These are phyloP conservation scores for Gnathonemus longibarbis DNA, from an alignment of 2,113 vertebrate species.

Conservation along the genomic window DNA sequence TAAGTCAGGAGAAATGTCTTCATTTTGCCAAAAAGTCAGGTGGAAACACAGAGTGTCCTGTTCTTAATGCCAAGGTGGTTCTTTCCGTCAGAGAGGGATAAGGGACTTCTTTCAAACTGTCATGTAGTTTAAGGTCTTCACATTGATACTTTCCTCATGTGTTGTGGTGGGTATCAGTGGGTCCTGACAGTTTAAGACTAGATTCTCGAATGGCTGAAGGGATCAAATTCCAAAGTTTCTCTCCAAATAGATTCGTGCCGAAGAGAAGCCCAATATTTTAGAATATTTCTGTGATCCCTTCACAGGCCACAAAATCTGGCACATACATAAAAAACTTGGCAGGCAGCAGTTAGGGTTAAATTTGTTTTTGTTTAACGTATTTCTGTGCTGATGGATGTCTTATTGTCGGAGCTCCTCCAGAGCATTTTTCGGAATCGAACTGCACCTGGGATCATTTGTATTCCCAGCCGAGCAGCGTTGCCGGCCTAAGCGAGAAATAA, in stretches of 20 bases:
- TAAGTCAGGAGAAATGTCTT: background rate
- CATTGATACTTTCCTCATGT: background rate
- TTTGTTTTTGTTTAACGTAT: slow-evolving; percentile 1
- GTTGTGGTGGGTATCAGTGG: slow-evolving; percentile 2
- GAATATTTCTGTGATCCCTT: background rate
- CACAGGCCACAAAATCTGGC: background rate
- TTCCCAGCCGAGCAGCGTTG: background rate
- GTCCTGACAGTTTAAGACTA: background rate
- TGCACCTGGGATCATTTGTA: background rate
- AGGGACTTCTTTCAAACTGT: background rate
- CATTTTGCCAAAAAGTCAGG: background rate
- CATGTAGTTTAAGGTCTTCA: background rate
- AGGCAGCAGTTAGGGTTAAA: background rate
- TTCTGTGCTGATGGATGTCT: slow-evolving; percentile 7
- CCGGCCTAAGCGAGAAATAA: background rate
- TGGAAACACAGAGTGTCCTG: background rate
- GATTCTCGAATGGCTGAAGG: background rate
- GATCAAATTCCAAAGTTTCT: slow-evolving; percentile 5
- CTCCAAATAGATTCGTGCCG: background rate
- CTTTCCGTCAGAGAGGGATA: background rate
- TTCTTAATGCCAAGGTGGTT: background rate
- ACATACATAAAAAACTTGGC: background rate
- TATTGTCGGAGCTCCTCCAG: background rate
- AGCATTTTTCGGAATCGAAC: background rate
- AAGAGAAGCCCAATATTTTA: background rate